Percentiles rank a stretch among this genome's conserved stretches.
Evolutionary conservation across 2,113 vertebrate genomes (phyloP).

Genomic region (Ahaetulla prasina): DNA sequence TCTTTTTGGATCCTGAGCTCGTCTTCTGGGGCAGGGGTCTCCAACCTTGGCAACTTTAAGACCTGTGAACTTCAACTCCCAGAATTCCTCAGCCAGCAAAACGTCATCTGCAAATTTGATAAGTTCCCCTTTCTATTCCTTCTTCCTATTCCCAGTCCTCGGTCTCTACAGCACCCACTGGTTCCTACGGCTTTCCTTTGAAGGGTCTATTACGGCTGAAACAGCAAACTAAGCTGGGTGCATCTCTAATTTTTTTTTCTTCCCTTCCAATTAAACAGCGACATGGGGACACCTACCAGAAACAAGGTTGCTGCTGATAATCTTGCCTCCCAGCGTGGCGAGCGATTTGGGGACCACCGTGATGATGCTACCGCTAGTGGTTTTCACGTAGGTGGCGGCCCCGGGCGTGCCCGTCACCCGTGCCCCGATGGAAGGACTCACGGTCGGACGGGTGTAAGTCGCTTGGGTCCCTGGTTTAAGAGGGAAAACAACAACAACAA

Average conservation of each 20-base stretch:
- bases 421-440: conserved; percentile 81
- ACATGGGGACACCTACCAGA: conserved; percentile 76
- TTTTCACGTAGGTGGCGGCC: conserved; percentile 92
- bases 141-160: background rate
- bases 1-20: too few relatives aligned
- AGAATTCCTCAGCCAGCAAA: too few relatives aligned
- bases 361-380: conserved; percentile 97
- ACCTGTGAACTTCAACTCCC: too few relatives aligned
- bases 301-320: conserved; percentile 95
- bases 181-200: too few relatives aligned
- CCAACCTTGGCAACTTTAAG: too few relatives aligned
- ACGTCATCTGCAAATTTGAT: too few relatives aligned
- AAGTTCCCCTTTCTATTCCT: too few relatives aligned
- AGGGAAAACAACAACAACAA: too few relatives aligned
- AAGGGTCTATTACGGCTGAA: background rate
- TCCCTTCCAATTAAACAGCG: background rate
- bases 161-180: background rate
- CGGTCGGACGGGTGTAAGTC: conserved; percentile 85
- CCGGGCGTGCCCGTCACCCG: conserved; percentile 85
- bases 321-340: conserved; percentile 92
- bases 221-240: too few relatives aligned
- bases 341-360: conserved; percentile 96
- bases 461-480: conserved; percentile 78
- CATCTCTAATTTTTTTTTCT: too few relatives aligned
- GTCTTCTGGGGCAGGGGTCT: too few relatives aligned